Base-by-base conservation (phyloP, 2,113 vertebrate genomes). In the Numida meleagris region DNA sequence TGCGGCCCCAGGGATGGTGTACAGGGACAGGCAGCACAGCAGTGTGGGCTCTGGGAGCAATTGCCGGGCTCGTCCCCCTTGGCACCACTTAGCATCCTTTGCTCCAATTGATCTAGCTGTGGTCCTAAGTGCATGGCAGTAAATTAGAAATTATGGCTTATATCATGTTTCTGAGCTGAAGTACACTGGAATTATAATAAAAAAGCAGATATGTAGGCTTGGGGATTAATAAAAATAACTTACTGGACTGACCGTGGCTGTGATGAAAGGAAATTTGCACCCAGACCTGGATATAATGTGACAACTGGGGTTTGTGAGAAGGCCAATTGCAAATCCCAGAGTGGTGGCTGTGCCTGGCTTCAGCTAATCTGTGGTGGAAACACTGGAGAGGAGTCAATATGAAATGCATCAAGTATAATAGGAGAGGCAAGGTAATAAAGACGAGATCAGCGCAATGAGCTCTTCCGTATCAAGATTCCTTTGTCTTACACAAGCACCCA, bases 381-480 rank as follows among this genome's bases (percentile, higher is more conserved):
- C 46, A 25, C 3, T 42, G 21, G 85, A 3, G 29, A 62, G 89
- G 70, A 73, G 86, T 71, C 59, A 34, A 4, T 45, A 34, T 21
- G 84, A 90, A 94, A 88, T 21, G 83, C 94, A 95, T 90, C 89
- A 93, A 94, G 78, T 79, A 91, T 86, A 21, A 29, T 31, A 53
- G 4, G 92, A 86, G 91, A 29, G 82, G 83, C 10, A 63, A 94
- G 90, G 93, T 84, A 97, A 96, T 97, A 93, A 94, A 89, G 93
- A 77, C 1, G 90, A 97, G 95, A 81, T 88, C 93, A 93, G 80
- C 6, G 25, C 82, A 93, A 87, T 2, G 34, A 92, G 79, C 86
- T 92, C 86, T 74, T 86, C 90, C 91, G 92, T 90, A 93, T 95
- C 95, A 92, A 88, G 85, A 94, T 93, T 93, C 93, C 88, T 94